These are phyloP conservation scores for Dendrolimus pini DNA, from an alignment of 2,888 invertebrate species.

Conservation along the genomic window DNA sequence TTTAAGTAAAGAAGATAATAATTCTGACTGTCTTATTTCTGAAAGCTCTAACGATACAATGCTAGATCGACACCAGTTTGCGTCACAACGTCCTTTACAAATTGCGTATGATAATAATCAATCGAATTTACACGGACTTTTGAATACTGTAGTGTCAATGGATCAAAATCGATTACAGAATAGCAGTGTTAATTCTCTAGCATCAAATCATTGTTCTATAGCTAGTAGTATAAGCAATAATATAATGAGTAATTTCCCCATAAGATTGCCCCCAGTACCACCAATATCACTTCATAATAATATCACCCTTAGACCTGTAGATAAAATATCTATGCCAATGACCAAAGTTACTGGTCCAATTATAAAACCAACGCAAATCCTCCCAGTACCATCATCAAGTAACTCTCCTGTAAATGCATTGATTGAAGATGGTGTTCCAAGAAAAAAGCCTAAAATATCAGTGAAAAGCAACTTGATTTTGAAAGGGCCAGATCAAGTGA, in stretches of 20 bases:
- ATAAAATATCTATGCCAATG: slow-evolving; percentile 54
- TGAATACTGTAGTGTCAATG: slow-evolving; percentile 48
- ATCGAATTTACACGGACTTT: slow-evolving; percentile 47
- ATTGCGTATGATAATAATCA: slow-evolving; percentile 44
- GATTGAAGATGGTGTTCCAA: slow-evolving; percentile 51
- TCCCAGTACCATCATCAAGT: slow-evolving; percentile 58
- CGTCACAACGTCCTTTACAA: slow-evolving; percentile 40
- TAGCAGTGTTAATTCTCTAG: slow-evolving; percentile 43
- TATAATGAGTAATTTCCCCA: slow-evolving; percentile 65
- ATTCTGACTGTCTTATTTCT: slow-evolving; percentile 57
- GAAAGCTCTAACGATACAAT: slow-evolving; percentile 51
- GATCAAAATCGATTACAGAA: slow-evolving; percentile 48
- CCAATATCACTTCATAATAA: slow-evolving; percentile 50
- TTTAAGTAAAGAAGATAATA: slow-evolving; percentile 57
- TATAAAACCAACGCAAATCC: slow-evolving; percentile 60
- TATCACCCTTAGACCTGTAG: slow-evolving; percentile 54
- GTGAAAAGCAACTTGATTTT: slow-evolving; percentile 70
- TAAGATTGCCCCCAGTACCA: slow-evolving; percentile 47
- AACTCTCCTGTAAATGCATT: slow-evolving; percentile 54
- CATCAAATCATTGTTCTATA: slow-evolving; percentile 44
- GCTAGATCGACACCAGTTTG: slow-evolving; percentile 49
- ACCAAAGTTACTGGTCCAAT: slow-evolving; percentile 59
- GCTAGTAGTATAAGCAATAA: slow-evolving; percentile 44
- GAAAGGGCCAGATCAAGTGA: slow-evolving; percentile 67
- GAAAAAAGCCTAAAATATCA: slow-evolving; percentile 71